phyloP scores from a whole-genome alignment of 2,888 invertebrate species.

The Pammene fasciana region DNA sequence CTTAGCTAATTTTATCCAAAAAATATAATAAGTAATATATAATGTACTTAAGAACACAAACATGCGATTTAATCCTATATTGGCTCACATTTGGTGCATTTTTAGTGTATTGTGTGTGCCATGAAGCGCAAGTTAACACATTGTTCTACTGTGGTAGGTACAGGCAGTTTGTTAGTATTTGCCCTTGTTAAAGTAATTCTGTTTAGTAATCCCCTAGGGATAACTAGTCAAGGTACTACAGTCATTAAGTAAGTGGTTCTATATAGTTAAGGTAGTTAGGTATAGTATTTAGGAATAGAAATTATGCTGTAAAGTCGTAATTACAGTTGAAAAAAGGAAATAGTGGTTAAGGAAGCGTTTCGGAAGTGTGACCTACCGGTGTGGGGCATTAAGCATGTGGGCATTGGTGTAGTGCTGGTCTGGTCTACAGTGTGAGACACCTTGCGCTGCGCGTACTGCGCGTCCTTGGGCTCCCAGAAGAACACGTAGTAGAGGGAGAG shows the following conservation, averaged over 20 bases:
- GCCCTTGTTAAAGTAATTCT: constrained; percentile 26
- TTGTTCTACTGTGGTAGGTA: constrained; percentile 30
- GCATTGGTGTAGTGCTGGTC: constrained; percentile 81
- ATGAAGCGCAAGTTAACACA: constrained; percentile 29
- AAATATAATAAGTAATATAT: no score
- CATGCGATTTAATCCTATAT: constrained; percentile 11
- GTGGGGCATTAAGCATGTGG: constrained; percentile 82
- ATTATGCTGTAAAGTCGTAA: constrained; percentile 43
- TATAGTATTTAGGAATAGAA: constrained; percentile 24
- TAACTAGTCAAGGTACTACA: constrained; percentile 29
- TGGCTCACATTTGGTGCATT: constrained; percentile 24
- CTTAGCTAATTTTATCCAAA: neutral
- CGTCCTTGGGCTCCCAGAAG: constrained; percentile 93
- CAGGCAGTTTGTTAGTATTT: constrained; percentile 21
- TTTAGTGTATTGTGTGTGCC: constrained; percentile 25
- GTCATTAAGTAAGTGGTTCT: constrained; percentile 10
- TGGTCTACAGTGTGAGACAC: constrained; percentile 79
- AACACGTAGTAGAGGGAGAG: constrained; percentile 97
- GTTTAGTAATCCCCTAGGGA: constrained; percentile 32
- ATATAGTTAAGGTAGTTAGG: constrained; percentile 22
- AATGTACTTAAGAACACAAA: constrained; percentile 11
- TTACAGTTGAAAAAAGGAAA: constrained; percentile 43
- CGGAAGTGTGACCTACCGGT: constrained; percentile 79
- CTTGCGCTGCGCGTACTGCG: constrained; percentile 80
- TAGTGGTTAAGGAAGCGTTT: constrained; percentile 63